These are phyloP conservation scores for Drosophila arizonae DNA, from an alignment of 1,140 invertebrate genomes.

Conservation along the genomic window DNA sequence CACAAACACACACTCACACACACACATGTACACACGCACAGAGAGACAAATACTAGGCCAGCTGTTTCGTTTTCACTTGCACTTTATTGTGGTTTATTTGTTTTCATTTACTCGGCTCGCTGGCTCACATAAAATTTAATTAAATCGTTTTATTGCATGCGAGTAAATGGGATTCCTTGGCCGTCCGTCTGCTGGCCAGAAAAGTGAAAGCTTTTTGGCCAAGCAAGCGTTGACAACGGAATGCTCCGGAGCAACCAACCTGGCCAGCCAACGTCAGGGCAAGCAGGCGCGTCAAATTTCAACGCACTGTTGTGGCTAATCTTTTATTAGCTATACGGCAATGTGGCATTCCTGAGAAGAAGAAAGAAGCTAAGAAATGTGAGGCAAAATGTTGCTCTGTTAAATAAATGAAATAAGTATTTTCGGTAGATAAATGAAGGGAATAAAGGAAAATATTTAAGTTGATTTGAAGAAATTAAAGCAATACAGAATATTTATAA, in stretches of 20 bases:
- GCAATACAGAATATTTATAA: too few species aligned
- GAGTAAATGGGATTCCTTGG: constrained; percentile 53
- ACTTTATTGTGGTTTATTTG: constrained; percentile 73
- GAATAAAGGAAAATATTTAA: too few species aligned
- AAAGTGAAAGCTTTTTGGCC: background rate
- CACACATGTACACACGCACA: too few species aligned
- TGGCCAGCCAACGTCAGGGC: constrained; percentile 41
- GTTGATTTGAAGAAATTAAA: too few species aligned
- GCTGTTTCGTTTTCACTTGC: constrained; percentile 44
- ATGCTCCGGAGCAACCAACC: constrained; percentile 5
- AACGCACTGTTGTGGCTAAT: constrained; percentile 56
- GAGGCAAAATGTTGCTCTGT: too few species aligned
- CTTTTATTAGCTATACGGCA: constrained; percentile 57
- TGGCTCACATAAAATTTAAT: constrained; percentile 70
- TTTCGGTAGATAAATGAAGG: too few species aligned
- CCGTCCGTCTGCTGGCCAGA: background rate
- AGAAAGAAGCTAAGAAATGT: background rate
- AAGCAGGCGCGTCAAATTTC: constrained; percentile 39
- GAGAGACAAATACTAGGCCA: constrained; percentile 12
- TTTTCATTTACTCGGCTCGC: constrained; percentile 64
- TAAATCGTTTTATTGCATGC: constrained; percentile 73
- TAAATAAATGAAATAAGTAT: too few species aligned
- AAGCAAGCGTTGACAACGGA: constrained; percentile 41
- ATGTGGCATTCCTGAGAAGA: constrained; percentile 4
- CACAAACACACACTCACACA: too few species aligned